Evolutionary conservation across 2,113 vertebrate genomes (phyloP), one percentile per base, ranked within the genome.

Genomic region (Hydrochoerus hydrochaeris): DNA sequence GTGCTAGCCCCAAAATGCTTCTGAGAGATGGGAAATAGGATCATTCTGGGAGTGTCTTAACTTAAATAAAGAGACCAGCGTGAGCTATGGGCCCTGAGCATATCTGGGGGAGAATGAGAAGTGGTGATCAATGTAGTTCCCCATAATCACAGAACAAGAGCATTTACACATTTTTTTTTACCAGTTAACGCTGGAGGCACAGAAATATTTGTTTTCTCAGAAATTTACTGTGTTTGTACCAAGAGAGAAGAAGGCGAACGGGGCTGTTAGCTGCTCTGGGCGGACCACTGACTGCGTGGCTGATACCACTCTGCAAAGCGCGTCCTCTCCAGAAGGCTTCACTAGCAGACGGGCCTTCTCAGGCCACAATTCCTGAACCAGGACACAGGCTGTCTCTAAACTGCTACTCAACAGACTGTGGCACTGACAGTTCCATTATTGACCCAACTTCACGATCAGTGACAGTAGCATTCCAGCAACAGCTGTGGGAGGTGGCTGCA

Each of bases 121-220:
- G 49, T 26, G 20, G 24, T 32, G 7, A n/a, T 38, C 35, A 17
- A 3, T 35, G 44, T 60, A 9, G 9, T 41, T 44, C 63, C 22
- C 73, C 10, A 4, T 20, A 16, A 1, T 9, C 46, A 7, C 3
- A 1, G 32, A 49, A 49, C 0, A 19, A 2, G 44, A 54, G 2
- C 4, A 5, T 8, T 71, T 58, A 28, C 32, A 0, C 13, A 1
- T 75, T 73, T 82, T n/a, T n/a, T 69, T 69, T 82, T 62, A 32
- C 35, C 58, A 35, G 85, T 73, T 46, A 54, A 46, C 3, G 20
- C 49, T 7, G 32, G 7, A 3, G 58, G 13, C 71, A 88, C 8
- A 73, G 87, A 73, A 87, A 75, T 54, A 46, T 16, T 75, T 85
- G 12, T 75, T 85, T 96, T 84, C 22, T 67, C 28, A 62, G 88